phyloP scores from a whole-genome alignment of 2,113 vertebrate species.

The Menidia beryllina region DNA sequence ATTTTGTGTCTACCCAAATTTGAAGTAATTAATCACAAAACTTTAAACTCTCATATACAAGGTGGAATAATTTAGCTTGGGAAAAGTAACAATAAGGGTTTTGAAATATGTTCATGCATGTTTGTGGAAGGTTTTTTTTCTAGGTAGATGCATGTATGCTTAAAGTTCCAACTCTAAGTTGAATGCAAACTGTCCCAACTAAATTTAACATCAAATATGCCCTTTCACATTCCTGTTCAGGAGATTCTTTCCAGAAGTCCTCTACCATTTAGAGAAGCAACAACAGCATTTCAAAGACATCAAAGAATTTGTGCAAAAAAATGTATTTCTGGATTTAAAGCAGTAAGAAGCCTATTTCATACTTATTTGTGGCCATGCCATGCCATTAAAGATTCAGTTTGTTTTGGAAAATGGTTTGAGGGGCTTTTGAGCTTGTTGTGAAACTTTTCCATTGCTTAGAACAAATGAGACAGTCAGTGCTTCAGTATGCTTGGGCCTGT shows the following conservation, averaged over 20 bases:
- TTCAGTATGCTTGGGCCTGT: constrained; percentile 61
- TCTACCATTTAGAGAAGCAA: neutral
- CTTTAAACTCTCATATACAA: too few relatives aligned
- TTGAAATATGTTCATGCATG: neutral
- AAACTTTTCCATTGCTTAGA: constrained; percentile 52
- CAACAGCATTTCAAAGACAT: neutral
- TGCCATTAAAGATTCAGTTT: constrained; percentile 21
- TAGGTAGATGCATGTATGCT: neutral
- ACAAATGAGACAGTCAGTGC: constrained; percentile 53
- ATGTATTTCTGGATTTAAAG: too few relatives aligned
- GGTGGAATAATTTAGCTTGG: too few relatives aligned
- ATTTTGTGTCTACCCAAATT: neutral
- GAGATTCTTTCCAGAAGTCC: neutral
- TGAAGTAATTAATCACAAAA: too few relatives aligned
- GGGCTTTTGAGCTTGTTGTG: constrained; percentile 48
- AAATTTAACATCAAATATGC: neutral
- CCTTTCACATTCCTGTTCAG: neutral
- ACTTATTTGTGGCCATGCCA: neutral
- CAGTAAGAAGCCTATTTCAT: neutral
- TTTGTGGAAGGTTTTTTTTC: neutral
- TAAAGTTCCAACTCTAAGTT: neutral
- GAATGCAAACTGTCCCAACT: neutral
- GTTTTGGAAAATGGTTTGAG: constrained; percentile 74
- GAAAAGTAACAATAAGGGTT: neutral
- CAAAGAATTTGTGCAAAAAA: too few relatives aligned